Percentiles rank a stretch among this genome's conserved stretches.
These are phyloP conservation scores for Mastomys natalensis DNA, from an alignment of 2,113 vertebrate genomes.

Conservation along the genomic window DNA sequence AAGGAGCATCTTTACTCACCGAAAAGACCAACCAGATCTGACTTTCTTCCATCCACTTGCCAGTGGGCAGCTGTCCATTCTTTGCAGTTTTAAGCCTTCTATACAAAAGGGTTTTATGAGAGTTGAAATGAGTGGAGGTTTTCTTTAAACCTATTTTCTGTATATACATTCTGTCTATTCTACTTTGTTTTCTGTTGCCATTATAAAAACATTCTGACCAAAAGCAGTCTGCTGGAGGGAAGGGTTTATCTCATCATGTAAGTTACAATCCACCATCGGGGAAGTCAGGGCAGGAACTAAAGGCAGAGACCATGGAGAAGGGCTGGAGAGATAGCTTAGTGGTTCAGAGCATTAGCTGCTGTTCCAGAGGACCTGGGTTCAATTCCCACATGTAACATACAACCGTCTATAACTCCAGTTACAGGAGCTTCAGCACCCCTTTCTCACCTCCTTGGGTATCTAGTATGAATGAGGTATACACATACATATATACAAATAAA, in stretches of 20 bases:
- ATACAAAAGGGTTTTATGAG: neutral
- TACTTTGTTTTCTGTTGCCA: neutral
- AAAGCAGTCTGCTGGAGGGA: neutral
- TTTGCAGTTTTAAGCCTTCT: neutral
- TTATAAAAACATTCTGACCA: neutral
- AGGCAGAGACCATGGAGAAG: neutral
- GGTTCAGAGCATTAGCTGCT: neutral
- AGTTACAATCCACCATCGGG: neutral
- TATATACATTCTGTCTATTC: neutral
- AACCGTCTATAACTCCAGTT: neutral
- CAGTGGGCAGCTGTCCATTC: neutral
- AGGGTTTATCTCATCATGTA: neutral
- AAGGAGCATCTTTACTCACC: neutral
- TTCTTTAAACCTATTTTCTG: neutral
- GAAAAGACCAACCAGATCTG: accelerated
- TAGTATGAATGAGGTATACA: too few relatives aligned
- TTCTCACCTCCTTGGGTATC: neutral
- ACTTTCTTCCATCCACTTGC: too few relatives aligned
- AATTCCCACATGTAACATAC: neutral
- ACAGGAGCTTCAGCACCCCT: too few relatives aligned
- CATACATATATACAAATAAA: neutral
- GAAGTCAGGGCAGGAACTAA: neutral
- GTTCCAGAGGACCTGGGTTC: neutral
- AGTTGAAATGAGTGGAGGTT: too few relatives aligned
- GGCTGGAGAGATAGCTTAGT: neutral